phyloP scores from a whole-genome alignment of 2,797 vertebrate species.

The Argentina silus region DNA sequence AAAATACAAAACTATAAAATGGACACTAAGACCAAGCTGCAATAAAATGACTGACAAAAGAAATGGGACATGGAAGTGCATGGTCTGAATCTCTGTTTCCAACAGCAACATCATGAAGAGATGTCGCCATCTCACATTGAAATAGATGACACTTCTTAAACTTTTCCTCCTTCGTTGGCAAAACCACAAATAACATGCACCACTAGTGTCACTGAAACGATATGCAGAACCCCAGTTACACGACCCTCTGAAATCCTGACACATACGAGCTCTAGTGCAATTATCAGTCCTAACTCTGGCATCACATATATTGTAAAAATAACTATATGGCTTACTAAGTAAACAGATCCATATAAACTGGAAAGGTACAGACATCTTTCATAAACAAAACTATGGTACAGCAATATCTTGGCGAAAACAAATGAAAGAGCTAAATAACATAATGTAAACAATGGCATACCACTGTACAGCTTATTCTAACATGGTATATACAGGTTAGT shows the following conservation, averaged over 20 bases:
- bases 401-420: constrained; percentile 84
- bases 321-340: constrained; percentile 87
- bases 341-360: constrained; percentile 84
- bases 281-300: constrained; percentile 79
- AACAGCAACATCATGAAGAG: constrained; percentile 21
- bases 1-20: constrained; percentile 62
- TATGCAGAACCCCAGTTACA: constrained; percentile 43
- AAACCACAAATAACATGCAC: constrained; percentile 50
- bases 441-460: constrained; percentile 95
- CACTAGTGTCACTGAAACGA: constrained; percentile 53
- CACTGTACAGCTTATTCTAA: constrained; percentile 89
- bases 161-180: constrained; percentile 70
- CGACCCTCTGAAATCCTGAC: constrained; percentile 50
- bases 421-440: constrained; percentile 85
- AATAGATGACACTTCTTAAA: constrained; percentile 44
- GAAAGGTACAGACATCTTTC: constrained; percentile 78
- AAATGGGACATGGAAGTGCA: background rate
- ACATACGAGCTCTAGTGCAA: constrained; percentile 79
- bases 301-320: constrained; percentile 72
- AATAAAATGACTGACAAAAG: constrained; percentile 12
- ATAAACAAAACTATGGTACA: constrained; percentile 80
- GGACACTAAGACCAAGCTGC: constrained; percentile 26
- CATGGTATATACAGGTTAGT: constrained; percentile 87
- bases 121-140: constrained; percentile 37
- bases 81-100: constrained; percentile 1